These are phyloP conservation scores for Abramis brama DNA, from an alignment of 2,113 vertebrate species.

Conservation along the genomic window DNA sequence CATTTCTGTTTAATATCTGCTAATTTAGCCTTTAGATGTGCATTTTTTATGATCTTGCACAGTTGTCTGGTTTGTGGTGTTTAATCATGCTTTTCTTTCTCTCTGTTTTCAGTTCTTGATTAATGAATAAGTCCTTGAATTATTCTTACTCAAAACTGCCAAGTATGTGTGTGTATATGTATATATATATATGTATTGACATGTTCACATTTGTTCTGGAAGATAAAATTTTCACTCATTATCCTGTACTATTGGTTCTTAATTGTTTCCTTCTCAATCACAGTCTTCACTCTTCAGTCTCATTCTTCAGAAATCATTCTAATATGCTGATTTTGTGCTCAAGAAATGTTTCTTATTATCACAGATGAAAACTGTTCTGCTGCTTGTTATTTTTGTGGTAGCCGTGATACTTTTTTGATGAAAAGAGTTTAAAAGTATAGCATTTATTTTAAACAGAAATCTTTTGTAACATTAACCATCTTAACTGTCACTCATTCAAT, in stretches of 20 bases:
- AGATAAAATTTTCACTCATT: no score
- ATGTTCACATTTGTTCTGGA: no score
- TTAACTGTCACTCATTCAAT: not conserved
- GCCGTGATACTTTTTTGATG: not conserved
- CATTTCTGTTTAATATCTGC: constrained; percentile 35
- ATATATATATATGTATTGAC: no score
- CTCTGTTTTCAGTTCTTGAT: not conserved
- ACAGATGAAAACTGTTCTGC: not conserved
- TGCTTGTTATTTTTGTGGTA: not conserved
- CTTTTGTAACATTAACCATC: not conserved
- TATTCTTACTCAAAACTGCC: not conserved
- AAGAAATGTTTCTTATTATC: not conserved
- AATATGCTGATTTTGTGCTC: not conserved
- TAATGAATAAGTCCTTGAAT: not conserved
- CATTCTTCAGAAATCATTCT: not conserved
- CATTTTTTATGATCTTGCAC: constrained; percentile 6
- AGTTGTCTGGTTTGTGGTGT: constrained; percentile 12
- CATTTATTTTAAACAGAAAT: not conserved
- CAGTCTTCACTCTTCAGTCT: no score
- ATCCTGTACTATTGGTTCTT: no score
- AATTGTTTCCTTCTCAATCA: no score
- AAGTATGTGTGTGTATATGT: no score
- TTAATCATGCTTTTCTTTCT: not conserved
- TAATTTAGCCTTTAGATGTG: constrained; percentile 23
- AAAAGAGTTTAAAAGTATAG: not conserved